Conservation (phyloP, 2,888 invertebrate species). For the Nesidiocoris tenuis region DNA sequence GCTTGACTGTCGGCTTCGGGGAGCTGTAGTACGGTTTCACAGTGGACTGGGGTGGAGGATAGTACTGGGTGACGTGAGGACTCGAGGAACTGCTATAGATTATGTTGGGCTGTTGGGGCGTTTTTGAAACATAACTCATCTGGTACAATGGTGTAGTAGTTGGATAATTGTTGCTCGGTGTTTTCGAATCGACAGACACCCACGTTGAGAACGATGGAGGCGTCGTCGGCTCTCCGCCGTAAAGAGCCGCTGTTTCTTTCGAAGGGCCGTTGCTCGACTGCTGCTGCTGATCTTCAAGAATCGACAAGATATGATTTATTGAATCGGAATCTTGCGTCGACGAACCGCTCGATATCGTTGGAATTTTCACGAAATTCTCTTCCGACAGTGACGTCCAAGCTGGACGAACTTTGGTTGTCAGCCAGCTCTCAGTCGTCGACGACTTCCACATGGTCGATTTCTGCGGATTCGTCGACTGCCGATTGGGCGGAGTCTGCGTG, state of each 20-base stretch:
- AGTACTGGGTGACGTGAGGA: conserved; percentile 11
- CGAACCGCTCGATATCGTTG: conserved; percentile 53
- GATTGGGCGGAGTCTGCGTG: conserved; percentile 36
- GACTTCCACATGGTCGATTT: conserved; percentile 48
- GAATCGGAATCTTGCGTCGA: conserved; percentile 49
- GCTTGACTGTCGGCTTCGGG: conserved; percentile 28
- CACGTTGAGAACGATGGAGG: conserved; percentile 54
- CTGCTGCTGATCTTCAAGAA: conserved; percentile 55
- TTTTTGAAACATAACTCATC: not conserved
- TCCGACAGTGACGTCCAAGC: conserved; percentile 47
- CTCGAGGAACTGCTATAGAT: conserved; percentile 8
- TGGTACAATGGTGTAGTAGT: conserved; percentile 35
- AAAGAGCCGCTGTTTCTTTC: conserved; percentile 26
- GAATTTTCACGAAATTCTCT: conserved; percentile 55
- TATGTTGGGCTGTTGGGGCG: not conserved
- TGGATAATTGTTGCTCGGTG: conserved; percentile 24
- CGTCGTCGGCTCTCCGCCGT: conserved; percentile 33
- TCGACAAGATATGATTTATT: conserved; percentile 57
- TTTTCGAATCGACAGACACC: conserved; percentile 52
- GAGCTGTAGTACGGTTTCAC: conserved; percentile 14
- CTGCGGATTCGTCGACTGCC: conserved; percentile 42
- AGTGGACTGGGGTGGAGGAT: conserved; percentile 6
- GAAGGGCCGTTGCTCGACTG: not conserved
- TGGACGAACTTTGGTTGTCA: conserved; percentile 43
- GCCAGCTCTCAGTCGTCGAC: conserved; percentile 43